Base-by-base conservation (phyloP, 2,888 invertebrate species). In the Tenodera sinensis region DNA sequence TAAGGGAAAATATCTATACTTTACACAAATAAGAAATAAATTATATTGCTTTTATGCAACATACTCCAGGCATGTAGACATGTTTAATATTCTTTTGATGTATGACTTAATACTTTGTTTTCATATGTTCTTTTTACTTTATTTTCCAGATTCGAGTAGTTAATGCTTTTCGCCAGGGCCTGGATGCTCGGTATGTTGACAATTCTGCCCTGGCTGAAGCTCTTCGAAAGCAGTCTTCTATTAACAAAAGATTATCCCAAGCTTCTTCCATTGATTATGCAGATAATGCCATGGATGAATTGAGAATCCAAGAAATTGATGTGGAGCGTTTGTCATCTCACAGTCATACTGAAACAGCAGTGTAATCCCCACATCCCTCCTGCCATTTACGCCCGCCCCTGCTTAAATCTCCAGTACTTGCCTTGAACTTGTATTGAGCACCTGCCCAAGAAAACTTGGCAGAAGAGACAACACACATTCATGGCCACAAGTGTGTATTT, bases 91-190 rank as follows among this genome's bases (percentile, higher is more conserved):
- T 84, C 25, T 30, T 7, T 85, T 88, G 14, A n/a, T 83, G 15
- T 47, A 28, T 90, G 14, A 89, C 89, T 89, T 88, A 89, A 89
- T 87, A 84, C 84, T 88, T 89, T 84, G 71, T 86, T 86, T 85
- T 84, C 84, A 85, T 90, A 85, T 91, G 90, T 90, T 91, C 34
- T 90, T 91, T 90, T 91, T 90, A 83, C n/a, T 84, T 90, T 92
- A 92, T 93, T 93, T 95, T 95, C 94, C 97, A 99, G 99, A 99
- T 99, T 95, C 99, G 99, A 96, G 99, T 99, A 96, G 99, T 99
- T 95, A 99, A 99, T 96, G 99, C 99, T 95, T 99, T 99, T 96
- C 99, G 99, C 95, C 98, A 99, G 96, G 99, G 99, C 94, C 96
- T 99, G 95, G 99, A 99, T 95, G 96, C 98, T 94, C 97, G 98